Conservation (phyloP, 2,888 invertebrate genomes). For the Cosmia trapezina region DNA sequence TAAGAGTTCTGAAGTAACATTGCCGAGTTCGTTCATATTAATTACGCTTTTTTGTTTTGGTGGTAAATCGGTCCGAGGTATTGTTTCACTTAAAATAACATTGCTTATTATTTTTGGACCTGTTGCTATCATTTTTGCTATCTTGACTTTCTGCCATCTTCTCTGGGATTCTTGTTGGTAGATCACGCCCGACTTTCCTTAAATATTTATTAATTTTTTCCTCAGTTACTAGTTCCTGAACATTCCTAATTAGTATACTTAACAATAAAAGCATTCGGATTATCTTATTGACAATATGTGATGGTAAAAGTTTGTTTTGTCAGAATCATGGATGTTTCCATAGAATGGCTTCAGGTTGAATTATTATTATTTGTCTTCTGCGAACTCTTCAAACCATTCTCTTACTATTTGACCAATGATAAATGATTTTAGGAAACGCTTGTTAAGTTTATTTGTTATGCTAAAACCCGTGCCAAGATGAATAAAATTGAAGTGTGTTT, state of each 20-base stretch:
- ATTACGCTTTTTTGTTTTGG: constrained; percentile 68
- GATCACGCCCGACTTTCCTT: not conserved
- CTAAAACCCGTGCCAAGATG: constrained; percentile 77
- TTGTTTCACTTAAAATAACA: constrained; percentile 44
- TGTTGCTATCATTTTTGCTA: constrained; percentile 7
- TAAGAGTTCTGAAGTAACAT: constrained; percentile 63
- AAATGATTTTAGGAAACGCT: constrained; percentile 76
- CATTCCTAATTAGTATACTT: not conserved
- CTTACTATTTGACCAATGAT: constrained; percentile 72
- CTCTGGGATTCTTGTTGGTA: not conserved
- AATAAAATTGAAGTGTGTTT: constrained; percentile 66
- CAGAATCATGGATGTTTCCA: constrained; percentile 31
- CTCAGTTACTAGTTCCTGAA: not conserved
- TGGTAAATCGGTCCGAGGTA: constrained; percentile 49
- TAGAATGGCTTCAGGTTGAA: constrained; percentile 28
- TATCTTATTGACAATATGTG: not conserved
- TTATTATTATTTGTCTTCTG: constrained; percentile 52
- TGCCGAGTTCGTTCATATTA: constrained; percentile 63
- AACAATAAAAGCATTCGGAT: not conserved
- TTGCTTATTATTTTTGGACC: constrained; percentile 33
- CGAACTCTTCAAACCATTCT: constrained; percentile 61
- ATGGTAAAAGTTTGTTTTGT: constrained; percentile 17
- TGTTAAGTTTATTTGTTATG: constrained; percentile 77
- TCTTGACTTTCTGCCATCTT: constrained; percentile 1
- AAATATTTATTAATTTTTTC: constrained; percentile 11